These are phyloP conservation scores for Oopsacas minuta DNA, from an alignment of 37 sponge, comb jelly and placozoan genomes.

Conservation along the genomic window DNA sequence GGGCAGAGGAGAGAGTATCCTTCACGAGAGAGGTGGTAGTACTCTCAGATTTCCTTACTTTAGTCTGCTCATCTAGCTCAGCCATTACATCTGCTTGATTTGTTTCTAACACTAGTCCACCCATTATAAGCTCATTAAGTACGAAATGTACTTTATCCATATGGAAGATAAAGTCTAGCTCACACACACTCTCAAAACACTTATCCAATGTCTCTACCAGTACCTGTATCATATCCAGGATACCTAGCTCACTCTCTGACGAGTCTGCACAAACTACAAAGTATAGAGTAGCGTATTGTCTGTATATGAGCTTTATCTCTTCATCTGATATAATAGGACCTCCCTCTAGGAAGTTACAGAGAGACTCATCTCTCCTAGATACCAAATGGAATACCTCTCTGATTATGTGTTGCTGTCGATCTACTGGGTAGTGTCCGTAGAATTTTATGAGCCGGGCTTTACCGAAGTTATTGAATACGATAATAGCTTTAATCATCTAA, in stretches of 20 bases:
- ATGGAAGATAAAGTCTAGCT: constrained; percentile 97
- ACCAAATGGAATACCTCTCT: constrained; percentile 86
- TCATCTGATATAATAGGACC: constrained; percentile 57
- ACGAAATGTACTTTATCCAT: constrained; percentile 82
- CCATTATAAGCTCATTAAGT: constrained; percentile 89
- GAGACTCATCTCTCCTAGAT: constrained; percentile 70
- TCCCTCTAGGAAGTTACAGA: constrained; percentile 95
- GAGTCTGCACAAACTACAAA: constrained; percentile 97
- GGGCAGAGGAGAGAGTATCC: constrained; percentile 71
- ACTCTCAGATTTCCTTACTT: constrained; percentile 76
- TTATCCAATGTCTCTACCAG: constrained; percentile 97
- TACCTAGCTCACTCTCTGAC: constrained; percentile 94
- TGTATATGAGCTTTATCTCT: constrained; percentile 80
- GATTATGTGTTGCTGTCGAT: constrained; percentile 87
- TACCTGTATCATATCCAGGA: constrained; percentile 95
- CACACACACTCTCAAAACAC: constrained; percentile 99
- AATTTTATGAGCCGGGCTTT: constrained; percentile 92
- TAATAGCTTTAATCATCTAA: constrained; percentile 88
- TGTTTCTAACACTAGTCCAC: constrained; percentile 98
- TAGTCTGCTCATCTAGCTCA: constrained; percentile 80
- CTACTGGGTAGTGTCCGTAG: constrained; percentile 70
- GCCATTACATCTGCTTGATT: constrained; percentile 80
- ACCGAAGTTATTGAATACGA: constrained; percentile 98
- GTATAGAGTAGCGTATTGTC: constrained; percentile 98
- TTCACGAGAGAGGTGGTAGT: constrained; percentile 40